Conservation (phyloP, 1,140 invertebrate genomes). For the Reticulitermes speratus region DNA sequence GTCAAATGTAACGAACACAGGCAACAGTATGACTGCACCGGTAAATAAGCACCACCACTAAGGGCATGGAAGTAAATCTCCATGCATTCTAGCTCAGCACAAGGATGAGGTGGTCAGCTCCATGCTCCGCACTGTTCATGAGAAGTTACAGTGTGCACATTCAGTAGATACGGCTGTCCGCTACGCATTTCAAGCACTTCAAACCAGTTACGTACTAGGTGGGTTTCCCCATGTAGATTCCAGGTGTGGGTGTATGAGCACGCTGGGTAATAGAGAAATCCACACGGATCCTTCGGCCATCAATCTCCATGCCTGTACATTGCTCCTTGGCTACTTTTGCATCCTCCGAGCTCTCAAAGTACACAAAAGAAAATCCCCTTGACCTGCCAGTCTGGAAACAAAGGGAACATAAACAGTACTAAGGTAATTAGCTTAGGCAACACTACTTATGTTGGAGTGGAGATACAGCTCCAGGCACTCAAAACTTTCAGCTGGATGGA, state of each 20-base stretch:
- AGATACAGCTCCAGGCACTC: neutral
- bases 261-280: constrained; percentile 97
- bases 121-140: too few relatives aligned
- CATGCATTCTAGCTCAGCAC: too few relatives aligned
- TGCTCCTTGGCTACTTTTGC: constrained; percentile 92
- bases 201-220: constrained; percentile 60
- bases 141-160: neutral
- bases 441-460: too few relatives aligned
- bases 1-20: too few relatives aligned
- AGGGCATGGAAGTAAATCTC: too few relatives aligned
- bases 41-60: too few relatives aligned
- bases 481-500: neutral
- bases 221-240: constrained; percentile 96
- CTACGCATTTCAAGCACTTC: neutral
- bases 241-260: constrained; percentile 96
- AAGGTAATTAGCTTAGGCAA: neutral
- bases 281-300: constrained; percentile 89
- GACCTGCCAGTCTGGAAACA: constrained; percentile 79
- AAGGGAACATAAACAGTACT: constrained; percentile 17
- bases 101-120: too few relatives aligned
- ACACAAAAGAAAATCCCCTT: constrained; percentile 96
- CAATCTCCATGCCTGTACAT: constrained; percentile 91
- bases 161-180: too few relatives aligned
- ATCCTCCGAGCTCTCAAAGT: constrained; percentile 87
- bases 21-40: too few relatives aligned